Evolutionary conservation across 2,888 invertebrate genomes (phyloP).

Genomic region (Ormyrus pomaceus): DNA sequence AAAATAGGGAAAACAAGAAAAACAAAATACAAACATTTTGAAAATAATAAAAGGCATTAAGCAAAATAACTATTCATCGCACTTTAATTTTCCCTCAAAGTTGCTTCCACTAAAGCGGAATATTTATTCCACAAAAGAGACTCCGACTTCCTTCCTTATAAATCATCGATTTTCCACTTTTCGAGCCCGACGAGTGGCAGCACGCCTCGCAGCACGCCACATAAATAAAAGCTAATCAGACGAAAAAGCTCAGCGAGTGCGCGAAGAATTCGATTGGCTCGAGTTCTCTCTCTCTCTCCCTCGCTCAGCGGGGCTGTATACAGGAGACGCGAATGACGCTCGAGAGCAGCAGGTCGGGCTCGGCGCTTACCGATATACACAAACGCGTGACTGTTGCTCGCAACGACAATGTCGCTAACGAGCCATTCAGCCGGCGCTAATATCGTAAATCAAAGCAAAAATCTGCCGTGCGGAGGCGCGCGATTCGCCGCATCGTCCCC

Average conservation of each 20-base stretch:
- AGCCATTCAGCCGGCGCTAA: conserved; percentile 66
- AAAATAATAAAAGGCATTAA: too few species aligned
- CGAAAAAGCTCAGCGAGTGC: neutral
- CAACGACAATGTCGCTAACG: conserved; percentile 71
- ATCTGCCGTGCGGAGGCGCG: conserved; percentile 53
- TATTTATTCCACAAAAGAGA: too few species aligned
- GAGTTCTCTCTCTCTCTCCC: too few species aligned
- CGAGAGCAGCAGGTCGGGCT: conserved; percentile 57
- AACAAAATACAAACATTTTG: too few species aligned
- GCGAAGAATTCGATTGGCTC: conserved; percentile 14
- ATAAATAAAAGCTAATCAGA: neutral
- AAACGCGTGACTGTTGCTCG: neutral
- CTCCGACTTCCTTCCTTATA: too few species aligned
- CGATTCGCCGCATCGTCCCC: conserved; percentile 29
- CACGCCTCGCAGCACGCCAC: too few species aligned
- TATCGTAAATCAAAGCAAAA: conserved; percentile 65
- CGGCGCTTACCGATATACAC: neutral
- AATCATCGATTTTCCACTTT: neutral
- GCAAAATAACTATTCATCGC: too few species aligned
- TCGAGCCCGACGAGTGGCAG: too few species aligned
- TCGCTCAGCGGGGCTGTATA: too few species aligned
- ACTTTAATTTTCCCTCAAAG: too few species aligned
- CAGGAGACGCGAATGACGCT: neutral
- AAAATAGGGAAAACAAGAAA: too few species aligned
- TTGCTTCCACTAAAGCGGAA: too few species aligned